Percentiles rank a stretch among this genome's conserved stretches.
Evolutionary conservation across 2,113 vertebrate species (phyloP).

Genomic region (Phoenicopterus ruber): DNA sequence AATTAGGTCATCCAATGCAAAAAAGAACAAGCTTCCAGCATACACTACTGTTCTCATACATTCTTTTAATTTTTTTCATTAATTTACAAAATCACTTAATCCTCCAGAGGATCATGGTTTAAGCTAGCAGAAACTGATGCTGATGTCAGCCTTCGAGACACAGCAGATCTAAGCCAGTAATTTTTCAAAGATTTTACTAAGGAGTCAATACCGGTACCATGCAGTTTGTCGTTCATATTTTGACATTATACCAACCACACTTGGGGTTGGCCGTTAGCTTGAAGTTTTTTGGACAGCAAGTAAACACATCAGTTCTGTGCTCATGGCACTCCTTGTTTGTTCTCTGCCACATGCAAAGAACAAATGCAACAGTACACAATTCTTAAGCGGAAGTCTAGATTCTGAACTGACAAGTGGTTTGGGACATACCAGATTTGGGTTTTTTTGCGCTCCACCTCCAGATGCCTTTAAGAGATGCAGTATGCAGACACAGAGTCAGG

Average conservation of each 20-base stretch:
- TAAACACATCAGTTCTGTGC: neutral
- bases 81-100: neutral
- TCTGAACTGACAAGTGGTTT: neutral
- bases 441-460: neutral
- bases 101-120: neutral
- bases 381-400: neutral
- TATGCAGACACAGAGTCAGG: neutral
- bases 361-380: neutral
- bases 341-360: neutral
- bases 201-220: neutral
- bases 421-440: neutral
- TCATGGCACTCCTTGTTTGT: neutral
- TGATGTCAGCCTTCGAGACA: neutral
- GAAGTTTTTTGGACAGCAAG: neutral
- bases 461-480: neutral
- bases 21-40: neutral
- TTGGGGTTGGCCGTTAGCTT: accelerated
- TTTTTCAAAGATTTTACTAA: neutral
- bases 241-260: neutral
- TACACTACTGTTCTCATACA: neutral
- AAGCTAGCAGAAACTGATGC: neutral
- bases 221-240: neutral
- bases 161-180: neutral
- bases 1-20: neutral
- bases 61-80: neutral